Evolutionary conservation across 2,113 vertebrate species (phyloP).

Genomic region (Okapia johnstoni): DNA sequence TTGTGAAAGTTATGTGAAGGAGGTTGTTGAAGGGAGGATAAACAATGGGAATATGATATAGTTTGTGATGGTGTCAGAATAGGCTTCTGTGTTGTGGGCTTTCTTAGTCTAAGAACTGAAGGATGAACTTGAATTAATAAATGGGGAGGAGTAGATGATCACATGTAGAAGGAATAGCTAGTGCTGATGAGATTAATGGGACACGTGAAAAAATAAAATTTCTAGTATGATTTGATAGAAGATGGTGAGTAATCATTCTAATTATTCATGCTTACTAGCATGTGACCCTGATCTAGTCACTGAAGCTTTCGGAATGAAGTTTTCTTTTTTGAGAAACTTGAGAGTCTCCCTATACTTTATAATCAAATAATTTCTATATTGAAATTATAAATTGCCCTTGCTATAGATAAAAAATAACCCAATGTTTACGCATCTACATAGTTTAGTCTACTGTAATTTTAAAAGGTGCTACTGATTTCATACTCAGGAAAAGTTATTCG

Average conservation of each 20-base stretch:
- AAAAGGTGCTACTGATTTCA: background rate
- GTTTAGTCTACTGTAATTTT: background rate
- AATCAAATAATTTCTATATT: background rate
- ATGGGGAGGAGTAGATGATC: background rate
- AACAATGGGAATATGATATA: background rate
- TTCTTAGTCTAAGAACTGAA: background rate
- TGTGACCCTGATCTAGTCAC: background rate
- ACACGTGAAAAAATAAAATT: background rate
- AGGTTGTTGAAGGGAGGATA: background rate
- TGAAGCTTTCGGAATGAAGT: background rate
- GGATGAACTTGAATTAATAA: background rate
- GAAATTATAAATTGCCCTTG: background rate
- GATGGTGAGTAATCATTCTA: background rate
- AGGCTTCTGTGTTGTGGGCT: rapidly evolving
- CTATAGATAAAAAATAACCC: background rate
- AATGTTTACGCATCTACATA: background rate
- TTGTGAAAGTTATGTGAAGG: background rate
- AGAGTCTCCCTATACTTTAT: background rate
- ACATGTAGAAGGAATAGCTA: background rate
- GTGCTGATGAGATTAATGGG: background rate
- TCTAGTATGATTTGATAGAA: background rate
- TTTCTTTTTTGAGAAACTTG: background rate
- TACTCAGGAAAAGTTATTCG: background rate
- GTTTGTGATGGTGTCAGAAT: background rate
- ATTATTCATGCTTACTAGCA: background rate